Base-by-base conservation (phyloP, 30 jellyfish, hydroid and myxozoan species). In the Pelagia noctiluca region DNA sequence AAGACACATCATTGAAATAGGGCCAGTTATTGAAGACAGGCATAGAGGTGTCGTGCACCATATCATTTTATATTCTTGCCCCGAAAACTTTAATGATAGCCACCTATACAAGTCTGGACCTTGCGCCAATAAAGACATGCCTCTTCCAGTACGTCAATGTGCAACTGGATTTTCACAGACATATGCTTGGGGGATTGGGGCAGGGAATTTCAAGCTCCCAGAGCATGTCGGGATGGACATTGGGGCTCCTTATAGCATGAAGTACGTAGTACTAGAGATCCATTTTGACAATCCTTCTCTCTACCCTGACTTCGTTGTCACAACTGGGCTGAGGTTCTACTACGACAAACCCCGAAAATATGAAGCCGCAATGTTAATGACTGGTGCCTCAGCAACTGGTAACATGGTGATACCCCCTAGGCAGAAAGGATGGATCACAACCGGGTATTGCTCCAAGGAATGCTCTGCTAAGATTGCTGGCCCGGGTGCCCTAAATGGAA, bases 161-260 rank as follows among this genome's bases (percentile, higher is more conserved):
- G 87, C 30, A 25, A 50, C n/a, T n/a, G n/a, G 69, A 12, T 1
- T 52, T 0, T 70, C 72, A 48, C 67, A 61, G 24, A 71, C 71
- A 78, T 71, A 30, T 31, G 94, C 84, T 52, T 83, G 94, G 94
- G 94, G 87, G 35, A 70, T 83, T 53, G 94, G 94, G 0, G 87
- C 82, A 13, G 87, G 24, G 71, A 81, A 36, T 37, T 79, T 79
- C 67, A 79, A 60, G 42, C 35, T 60, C 11, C 90, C 90, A n/a
- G 90, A 61, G 22, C 90, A 79, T 79, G 90, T 38, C 64, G 90
- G 90, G 7, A 10, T 37, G 54, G 82, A 81, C 24, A 33, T 79
- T 62, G 90, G 90, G 0, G 66, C 28, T 3, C 33, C 46, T 12
- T 81, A 79, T 30, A 63, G 73, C 35, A 81, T 67, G 84, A 38